These are phyloP conservation scores for Schlechtendalia chinensis DNA, from an alignment of 1,140 invertebrate species.

Conservation along the genomic window DNA sequence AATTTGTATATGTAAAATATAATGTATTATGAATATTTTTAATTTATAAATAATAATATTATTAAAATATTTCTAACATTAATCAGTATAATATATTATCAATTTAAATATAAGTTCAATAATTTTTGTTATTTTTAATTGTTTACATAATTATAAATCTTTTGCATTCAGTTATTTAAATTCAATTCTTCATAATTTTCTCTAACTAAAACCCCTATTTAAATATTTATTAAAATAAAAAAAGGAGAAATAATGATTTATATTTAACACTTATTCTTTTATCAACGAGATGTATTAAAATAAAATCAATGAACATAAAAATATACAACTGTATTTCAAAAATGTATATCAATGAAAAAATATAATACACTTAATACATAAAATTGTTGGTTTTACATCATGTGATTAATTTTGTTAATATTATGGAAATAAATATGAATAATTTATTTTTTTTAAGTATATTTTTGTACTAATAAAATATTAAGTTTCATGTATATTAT, in stretches of 20 bases:
- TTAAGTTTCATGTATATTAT: background rate
- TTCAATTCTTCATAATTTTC: too few relatives aligned
- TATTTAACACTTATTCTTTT: background rate
- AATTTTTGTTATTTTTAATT: background rate
- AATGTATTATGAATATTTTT: background rate
- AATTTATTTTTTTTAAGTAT: background rate
- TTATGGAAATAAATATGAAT: background rate
- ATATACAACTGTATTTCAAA: background rate
- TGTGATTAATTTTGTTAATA: background rate
- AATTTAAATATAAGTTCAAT: background rate
- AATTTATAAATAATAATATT: too few relatives aligned
- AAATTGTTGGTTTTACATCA: background rate
- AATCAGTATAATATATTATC: background rate
- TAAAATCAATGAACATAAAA: background rate
- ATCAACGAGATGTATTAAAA: background rate
- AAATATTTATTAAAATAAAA: too few relatives aligned
- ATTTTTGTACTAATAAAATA: background rate
- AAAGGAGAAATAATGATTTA: too few relatives aligned
- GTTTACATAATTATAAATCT: too few relatives aligned
- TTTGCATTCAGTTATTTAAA: too few relatives aligned
- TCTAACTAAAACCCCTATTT: too few relatives aligned
- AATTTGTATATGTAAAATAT: background rate
- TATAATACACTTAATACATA: background rate
- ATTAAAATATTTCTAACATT: background rate
- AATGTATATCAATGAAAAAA: background rate